phyloP scores from a whole-genome alignment of 2,113 vertebrate genomes.

The Microcebus tavaratra region DNA sequence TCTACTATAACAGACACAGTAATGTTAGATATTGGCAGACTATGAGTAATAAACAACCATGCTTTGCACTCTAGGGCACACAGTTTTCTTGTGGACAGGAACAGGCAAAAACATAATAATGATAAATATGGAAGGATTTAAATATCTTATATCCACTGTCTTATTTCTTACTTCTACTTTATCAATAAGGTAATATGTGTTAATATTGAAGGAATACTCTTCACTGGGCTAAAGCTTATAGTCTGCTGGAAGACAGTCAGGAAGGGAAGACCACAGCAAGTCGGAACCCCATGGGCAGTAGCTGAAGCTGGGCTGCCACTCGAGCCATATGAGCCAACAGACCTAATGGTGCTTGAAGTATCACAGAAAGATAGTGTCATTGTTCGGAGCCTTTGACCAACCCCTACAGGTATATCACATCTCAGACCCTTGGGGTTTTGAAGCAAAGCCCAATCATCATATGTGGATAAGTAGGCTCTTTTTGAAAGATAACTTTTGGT shows the following conservation, averaged over 20 bases:
- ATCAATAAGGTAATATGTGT: too few relatives aligned
- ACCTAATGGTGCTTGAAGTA: too few relatives aligned
- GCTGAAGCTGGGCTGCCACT: background rate
- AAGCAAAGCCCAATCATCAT: background rate
- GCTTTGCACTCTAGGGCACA: background rate
- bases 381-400: background rate
- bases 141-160: background rate
- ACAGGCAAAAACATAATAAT: background rate
- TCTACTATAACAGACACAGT: background rate
- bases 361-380: fast-evolving
- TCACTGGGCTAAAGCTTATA: background rate
- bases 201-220: background rate
- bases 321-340: fast-evolving
- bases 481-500: background rate
- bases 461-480: background rate
- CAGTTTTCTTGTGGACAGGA: background rate
- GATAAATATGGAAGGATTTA: background rate
- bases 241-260: too few relatives aligned
- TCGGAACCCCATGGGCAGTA: too few relatives aligned
- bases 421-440: background rate
- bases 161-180: background rate
- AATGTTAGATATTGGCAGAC: background rate
- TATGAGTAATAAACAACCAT: background rate
- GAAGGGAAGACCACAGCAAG: background rate
- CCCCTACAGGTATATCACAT: background rate